Percentiles rank a stretch among this genome's conserved stretches.
These are phyloP conservation scores for Hucho hucho DNA, from an alignment of 2,113 vertebrate genomes.

Conservation along the genomic window DNA sequence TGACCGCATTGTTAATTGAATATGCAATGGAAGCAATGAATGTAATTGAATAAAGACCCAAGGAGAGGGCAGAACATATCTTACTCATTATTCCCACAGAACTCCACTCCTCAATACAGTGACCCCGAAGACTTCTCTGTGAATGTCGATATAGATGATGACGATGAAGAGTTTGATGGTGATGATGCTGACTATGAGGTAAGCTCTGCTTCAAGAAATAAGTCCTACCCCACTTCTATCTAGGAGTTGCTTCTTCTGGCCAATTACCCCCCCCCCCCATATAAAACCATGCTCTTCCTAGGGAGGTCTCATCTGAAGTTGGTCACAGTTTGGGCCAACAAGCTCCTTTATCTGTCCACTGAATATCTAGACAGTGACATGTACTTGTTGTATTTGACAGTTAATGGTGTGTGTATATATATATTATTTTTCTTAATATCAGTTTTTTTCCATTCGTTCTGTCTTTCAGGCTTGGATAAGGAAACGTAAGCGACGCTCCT, in stretches of 20 bases:
- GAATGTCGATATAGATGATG: conserved; percentile 62
- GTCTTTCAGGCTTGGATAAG: conserved; percentile 58
- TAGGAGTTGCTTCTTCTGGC: neutral
- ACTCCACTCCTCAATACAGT: conserved; percentile 59
- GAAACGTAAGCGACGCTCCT: conserved; percentile 76
- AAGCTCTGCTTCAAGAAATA: conserved; percentile 24
- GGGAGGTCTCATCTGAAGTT: neutral
- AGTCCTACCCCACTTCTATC: neutral
- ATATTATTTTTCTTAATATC: neutral
- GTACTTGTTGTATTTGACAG: no score
- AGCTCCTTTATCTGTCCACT: no score
- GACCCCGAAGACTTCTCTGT: conserved; percentile 70
- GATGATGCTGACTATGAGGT: conserved; percentile 66
- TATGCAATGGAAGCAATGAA: neutral
- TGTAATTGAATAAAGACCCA: neutral
- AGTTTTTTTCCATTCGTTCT: neutral
- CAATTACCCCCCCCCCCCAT: neutral
- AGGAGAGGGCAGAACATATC: neutral
- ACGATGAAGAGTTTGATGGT: conserved; percentile 32
- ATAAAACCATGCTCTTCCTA: neutral
- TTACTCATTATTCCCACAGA: conserved; percentile 30
- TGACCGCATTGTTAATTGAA: neutral
- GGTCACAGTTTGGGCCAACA: neutral
- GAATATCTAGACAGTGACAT: no score
- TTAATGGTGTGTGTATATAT: neutral